Evolutionary conservation across 2,888 invertebrate species (phyloP).

Genomic region (Coelogynopora nodosa): DNA sequence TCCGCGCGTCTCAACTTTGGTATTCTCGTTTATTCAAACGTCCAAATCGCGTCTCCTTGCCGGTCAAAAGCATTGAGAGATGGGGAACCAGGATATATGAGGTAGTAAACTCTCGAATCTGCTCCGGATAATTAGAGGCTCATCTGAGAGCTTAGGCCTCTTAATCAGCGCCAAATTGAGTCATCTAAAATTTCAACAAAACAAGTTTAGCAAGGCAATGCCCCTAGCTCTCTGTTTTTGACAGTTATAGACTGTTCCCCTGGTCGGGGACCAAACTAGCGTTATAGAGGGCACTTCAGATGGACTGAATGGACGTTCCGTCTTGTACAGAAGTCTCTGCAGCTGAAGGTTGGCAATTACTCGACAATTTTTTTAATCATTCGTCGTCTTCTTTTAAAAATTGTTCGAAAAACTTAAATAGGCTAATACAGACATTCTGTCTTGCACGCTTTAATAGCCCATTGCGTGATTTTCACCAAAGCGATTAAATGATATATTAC

Average conservation of each 20-base stretch:
- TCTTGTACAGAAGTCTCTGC: not conserved
- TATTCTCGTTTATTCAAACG: too few relatives aligned
- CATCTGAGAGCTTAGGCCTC: not conserved
- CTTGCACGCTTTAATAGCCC: too few relatives aligned
- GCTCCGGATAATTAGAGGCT: constrained; percentile 6
- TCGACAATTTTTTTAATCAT: not conserved
- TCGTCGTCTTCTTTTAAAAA: too few relatives aligned
- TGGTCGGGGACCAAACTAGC: not conserved
- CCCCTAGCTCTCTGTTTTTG: not conserved
- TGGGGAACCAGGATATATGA: too few relatives aligned
- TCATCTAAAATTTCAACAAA: not conserved
- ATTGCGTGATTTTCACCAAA: too few relatives aligned
- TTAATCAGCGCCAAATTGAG: not conserved
- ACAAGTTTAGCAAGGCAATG: too few relatives aligned
- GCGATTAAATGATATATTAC: too few relatives aligned
- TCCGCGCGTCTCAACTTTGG: too few relatives aligned
- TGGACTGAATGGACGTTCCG: not conserved
- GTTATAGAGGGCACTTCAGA: not conserved
- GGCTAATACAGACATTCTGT: too few relatives aligned
- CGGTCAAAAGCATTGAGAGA: too few relatives aligned
- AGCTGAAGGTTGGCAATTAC: constrained; percentile 5
- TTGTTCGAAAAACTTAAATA: too few relatives aligned
- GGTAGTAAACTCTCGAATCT: not conserved
- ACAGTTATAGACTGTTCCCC: not conserved
- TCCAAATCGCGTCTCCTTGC: too few relatives aligned